Evolutionary conservation across 2,113 vertebrate species (phyloP), one percentile per base, ranked within the genome.

Genomic region (Ramphastos sulfuratus): DNA sequence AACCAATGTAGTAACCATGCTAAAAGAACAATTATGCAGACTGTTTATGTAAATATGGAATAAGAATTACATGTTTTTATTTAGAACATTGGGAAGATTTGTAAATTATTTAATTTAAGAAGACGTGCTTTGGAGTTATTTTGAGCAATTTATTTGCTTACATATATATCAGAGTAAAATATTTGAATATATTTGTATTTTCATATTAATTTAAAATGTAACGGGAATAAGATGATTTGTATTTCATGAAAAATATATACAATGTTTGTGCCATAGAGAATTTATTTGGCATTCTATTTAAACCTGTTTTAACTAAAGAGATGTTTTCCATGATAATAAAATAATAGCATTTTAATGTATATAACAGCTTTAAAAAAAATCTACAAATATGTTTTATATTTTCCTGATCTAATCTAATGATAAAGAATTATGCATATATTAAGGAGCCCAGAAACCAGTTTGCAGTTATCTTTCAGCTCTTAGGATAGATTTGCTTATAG

Each of bases 11-110:
- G 48, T 85, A 96, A 96, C 33, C 67, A 96, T 95, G 89, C 66
- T 92, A 94, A 96, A 97, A 95, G 80, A 92, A 89, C 81, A 94
- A 94, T 94, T 91, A 93, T 93, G 56, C 87, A 95, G 70, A 89
- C 58, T 91, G 89, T 83, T 89, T 93, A 95, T 93, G 63, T 92
- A 96, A 97, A 74, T 93, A 89, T 72, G 65, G 91, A 97, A 75
- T 82, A 70, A 24, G 24, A 91, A 90, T 90, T 94, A 85, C 52
- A 0, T 21, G 76, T 50, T 61, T 92, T 67, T 95, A 86, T 91
- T 94, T 95, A 96, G 82, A 94, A 90, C 61, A 64, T 82, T 81
- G 74, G 33, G 63, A 96, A 95, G 58, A 71, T 82, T 94, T 92
- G 69, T 95, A 91, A 96, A 93, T 80, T 89, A 82, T 78, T 93